Percentiles rank a stretch among this genome's conserved stretches.
phyloP scores from a whole-genome alignment of 2,888 invertebrate species.

The Drosophila birchii region DNA sequence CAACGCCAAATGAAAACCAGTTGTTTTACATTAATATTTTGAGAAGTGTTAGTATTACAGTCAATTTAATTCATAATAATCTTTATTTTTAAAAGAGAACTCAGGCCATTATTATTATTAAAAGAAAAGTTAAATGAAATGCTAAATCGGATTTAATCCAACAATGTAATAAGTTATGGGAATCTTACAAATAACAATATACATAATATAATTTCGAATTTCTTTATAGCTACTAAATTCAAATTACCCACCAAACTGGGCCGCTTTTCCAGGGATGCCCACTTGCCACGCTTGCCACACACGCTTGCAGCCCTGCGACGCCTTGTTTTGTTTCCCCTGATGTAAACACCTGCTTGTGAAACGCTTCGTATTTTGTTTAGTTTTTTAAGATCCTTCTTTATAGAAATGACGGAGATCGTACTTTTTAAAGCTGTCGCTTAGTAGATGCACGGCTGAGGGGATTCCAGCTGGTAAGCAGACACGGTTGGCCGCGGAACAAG shows the following conservation, averaged over 20 bases:
- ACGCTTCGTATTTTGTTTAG: background rate
- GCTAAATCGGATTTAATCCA: background rate
- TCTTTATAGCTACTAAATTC: background rate
- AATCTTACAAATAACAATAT: background rate
- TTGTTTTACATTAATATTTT: background rate
- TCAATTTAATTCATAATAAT: background rate
- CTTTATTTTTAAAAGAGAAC: background rate
- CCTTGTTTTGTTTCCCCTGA: background rate
- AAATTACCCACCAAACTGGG: background rate
- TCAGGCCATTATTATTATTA: background rate
- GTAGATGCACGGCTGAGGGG: background rate
- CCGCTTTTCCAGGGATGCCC: background rate
- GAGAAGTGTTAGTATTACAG: background rate
- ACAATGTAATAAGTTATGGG: too few relatives aligned
- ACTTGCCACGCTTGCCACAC: conserved; percentile 3
- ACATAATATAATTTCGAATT: background rate
- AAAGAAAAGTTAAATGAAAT: background rate
- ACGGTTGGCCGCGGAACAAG: background rate
- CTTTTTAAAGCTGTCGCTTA: background rate
- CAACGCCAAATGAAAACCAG: background rate
- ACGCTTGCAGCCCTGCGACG: conserved; percentile 1
- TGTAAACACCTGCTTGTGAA: background rate
- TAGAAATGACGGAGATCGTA: background rate
- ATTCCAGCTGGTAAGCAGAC: too few relatives aligned
- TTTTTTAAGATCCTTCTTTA: background rate